phyloP scores from a whole-genome alignment of 2,888 invertebrate genomes.

The Epicampocera succincta region DNA sequence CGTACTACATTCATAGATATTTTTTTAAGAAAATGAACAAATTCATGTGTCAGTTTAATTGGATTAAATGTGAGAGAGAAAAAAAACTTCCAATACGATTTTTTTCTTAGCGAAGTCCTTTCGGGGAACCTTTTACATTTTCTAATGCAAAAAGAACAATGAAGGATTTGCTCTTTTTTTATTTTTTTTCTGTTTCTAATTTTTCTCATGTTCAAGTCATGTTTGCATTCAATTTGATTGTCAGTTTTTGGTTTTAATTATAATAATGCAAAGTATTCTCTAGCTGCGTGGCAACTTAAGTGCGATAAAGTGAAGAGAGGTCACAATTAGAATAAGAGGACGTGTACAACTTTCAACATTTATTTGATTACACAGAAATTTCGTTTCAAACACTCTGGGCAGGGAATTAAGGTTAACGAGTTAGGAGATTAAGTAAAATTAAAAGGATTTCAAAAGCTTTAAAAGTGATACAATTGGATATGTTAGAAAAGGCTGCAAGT shows the following conservation, averaged over 20 bases:
- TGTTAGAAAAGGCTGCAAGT: background rate
- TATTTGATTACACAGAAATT: conserved; percentile 22
- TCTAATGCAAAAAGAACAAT: conserved; percentile 12
- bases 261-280: conserved; percentile 54
- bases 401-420: conserved; percentile 17
- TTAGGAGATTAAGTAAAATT: background rate
- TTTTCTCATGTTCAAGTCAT: conserved; percentile 49
- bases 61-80: conserved; percentile 51
- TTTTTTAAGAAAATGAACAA: conserved; percentile 15
- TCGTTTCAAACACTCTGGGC: background rate
- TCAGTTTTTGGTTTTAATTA: conserved; percentile 67
- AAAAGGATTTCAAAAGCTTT: background rate
- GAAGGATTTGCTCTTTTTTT: conserved; percentile 7
- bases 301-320: conserved; percentile 34
- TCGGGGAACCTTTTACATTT: background rate
- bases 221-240: conserved; percentile 57
- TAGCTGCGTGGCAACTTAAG: conserved; percentile 25
- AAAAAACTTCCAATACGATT: too few species aligned
- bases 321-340: conserved; percentile 41
- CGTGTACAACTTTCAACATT: conserved; percentile 24
- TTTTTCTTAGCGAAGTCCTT: conserved; percentile 12
- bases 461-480: background rate
- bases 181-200: conserved; percentile 1
- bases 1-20: too few species aligned
- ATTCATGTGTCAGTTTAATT: conserved; percentile 67